Conservation (phyloP, 2,113 vertebrate species). For the Sarotherodon lohbergeri region DNA sequence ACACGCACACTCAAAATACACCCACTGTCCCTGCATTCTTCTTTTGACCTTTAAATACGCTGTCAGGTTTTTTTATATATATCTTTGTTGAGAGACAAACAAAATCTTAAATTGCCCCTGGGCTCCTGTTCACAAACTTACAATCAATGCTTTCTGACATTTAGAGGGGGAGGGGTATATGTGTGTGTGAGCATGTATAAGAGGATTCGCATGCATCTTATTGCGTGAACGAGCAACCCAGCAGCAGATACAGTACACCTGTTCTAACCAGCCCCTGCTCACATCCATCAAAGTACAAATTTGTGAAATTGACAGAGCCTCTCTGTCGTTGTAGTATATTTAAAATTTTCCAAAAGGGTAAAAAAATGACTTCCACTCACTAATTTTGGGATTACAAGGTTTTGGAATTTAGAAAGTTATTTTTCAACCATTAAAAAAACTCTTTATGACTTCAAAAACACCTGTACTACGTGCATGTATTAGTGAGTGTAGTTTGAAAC, state of each 20-base stretch:
- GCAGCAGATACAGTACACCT: not conserved
- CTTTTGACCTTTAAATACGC: conserved; percentile 50
- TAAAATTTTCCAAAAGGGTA: not conserved
- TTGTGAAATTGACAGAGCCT: not conserved
- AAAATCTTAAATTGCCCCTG: conserved; percentile 36
- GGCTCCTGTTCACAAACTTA: conserved; percentile 39
- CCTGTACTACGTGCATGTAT: not conserved
- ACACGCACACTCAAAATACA: not conserved
- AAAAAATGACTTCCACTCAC: not conserved
- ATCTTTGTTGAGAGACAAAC: conserved; percentile 36
- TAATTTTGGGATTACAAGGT: not conserved
- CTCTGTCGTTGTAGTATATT: rapidly evolving
- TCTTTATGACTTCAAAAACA: not conserved
- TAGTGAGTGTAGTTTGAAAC: not conserved
- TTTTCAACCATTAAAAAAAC: not conserved
- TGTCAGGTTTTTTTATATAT: conserved; percentile 1
- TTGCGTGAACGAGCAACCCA: not conserved
- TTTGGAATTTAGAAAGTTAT: not conserved
- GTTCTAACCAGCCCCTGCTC: not conserved
- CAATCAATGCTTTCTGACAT: conserved; percentile 63
- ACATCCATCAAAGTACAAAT: not conserved
- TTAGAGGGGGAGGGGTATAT: not conserved
- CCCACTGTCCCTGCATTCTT: not conserved
- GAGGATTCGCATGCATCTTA: not conserved
- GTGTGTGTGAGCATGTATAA: not conserved